Base-by-base conservation (phyloP, 1,140 invertebrate species). In the Coelopa frigida region DNA sequence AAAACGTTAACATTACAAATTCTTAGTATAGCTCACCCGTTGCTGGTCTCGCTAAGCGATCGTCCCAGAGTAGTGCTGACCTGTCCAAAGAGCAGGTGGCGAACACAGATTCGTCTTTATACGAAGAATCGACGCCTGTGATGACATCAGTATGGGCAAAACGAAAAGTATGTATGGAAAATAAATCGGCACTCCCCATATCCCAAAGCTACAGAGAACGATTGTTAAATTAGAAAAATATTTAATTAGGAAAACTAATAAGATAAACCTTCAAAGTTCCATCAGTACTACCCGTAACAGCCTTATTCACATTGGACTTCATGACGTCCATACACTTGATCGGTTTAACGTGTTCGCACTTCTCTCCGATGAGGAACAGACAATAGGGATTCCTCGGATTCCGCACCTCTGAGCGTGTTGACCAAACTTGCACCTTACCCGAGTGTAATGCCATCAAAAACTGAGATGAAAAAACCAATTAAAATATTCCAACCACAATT, bases 121-220 rank as follows among this genome's bases (percentile, higher is more conserved):
- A 23, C 26, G 37, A 41, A 3, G 41, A 15, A 23, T 41, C 31
- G 12, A 52, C 14, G 12, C 37, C 38, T 5, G 46, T 49, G n/a
- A 52, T 44, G 8, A 26, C 32, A 35, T 52, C 50, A 7, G 37
- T 43, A 41, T 52, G 50, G 4, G 50, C 50, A 42, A 36, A 49
- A 14, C 50, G 46, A 29, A 40, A 49, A 27, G 42, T 52, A 17
- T 44, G 37, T 26, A 49, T 38, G 6, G 46, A 49, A 26, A 33
- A 17, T 12, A 52, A 27, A 42, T 52, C 50, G 24, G 37, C 50
- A 18, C 6, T 39, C 10, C 50, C 46, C 23, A 46, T 42, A 24
- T 52, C 50, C 50, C 50, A 52, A 7, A 52, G 23, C 50, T 52
- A 36, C 6, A 32, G 18, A 18, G 21, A 33, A 17, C 3, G 17